phyloP scores from a whole-genome alignment of 2,113 vertebrate species.

The Rhinichthys klamathensis region DNA sequence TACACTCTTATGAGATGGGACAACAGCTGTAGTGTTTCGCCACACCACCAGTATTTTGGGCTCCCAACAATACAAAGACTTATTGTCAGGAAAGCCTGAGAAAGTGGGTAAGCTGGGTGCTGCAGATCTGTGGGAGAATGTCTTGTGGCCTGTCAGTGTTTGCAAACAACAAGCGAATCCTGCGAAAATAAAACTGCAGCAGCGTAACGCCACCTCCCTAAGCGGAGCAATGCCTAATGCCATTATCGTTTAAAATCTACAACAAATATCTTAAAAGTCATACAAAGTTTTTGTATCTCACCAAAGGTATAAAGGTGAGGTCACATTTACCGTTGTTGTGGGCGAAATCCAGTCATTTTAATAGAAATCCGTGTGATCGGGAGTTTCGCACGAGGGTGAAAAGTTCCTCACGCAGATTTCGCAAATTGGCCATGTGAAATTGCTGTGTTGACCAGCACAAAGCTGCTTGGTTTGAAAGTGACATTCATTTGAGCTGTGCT shows the following conservation, averaged over 20 bases:
- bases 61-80: slow-evolving; percentile 33
- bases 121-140: slow-evolving; percentile 44
- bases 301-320: background rate
- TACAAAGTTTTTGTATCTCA: background rate
- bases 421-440: background rate
- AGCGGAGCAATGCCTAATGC: background rate
- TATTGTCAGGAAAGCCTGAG: slow-evolving; percentile 45
- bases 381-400: background rate
- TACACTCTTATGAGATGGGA: slow-evolving; percentile 21
- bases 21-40: slow-evolving; percentile 39
- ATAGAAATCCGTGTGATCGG: background rate
- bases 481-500: too few relatives aligned
- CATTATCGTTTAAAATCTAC: background rate
- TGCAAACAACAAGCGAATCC: slow-evolving; percentile 56
- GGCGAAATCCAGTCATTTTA: background rate
- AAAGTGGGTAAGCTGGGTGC: slow-evolving; percentile 36
- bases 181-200: slow-evolving; percentile 11
- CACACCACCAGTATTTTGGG: slow-evolving; percentile 29
- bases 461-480: too few relatives aligned
- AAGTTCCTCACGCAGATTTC: background rate
- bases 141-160: slow-evolving; percentile 49
- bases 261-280: background rate
- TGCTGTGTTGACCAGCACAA: too few relatives aligned
- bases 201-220: background rate
- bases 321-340: background rate